These are phyloP conservation scores for Cynaeus angustus DNA, from an alignment of 2,888 invertebrate genomes.

Conservation along the genomic window DNA sequence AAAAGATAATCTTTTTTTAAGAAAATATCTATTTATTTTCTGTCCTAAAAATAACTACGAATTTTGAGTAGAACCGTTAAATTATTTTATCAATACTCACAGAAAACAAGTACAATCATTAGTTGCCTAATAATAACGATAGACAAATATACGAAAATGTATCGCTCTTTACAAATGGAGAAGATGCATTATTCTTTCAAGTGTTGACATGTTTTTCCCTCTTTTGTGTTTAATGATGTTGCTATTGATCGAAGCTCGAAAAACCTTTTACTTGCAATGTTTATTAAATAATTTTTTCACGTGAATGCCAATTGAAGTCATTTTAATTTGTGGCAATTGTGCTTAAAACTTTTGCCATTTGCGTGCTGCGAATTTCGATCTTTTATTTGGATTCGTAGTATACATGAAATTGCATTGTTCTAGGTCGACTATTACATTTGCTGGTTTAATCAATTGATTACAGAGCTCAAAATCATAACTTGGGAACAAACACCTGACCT, in stretches of 20 bases:
- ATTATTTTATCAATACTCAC: background rate
- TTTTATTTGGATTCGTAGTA: slow-evolving; percentile 42
- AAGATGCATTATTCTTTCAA: background rate
- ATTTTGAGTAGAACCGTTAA: too few relatives aligned
- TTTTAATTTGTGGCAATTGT: slow-evolving; percentile 25
- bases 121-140: background rate
- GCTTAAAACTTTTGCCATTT: slow-evolving; percentile 42
- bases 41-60: background rate
- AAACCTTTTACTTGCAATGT: background rate
- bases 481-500: slow-evolving; percentile 57
- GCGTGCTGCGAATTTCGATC: slow-evolving; percentile 44
- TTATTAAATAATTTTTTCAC: background rate
- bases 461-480: slow-evolving; percentile 52
- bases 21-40: too few relatives aligned
- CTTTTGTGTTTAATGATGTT: background rate
- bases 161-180: background rate
- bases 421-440: slow-evolving; percentile 55
- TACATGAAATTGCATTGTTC: slow-evolving; percentile 56
- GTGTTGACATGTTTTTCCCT: background rate
- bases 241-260: background rate
- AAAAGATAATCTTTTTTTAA: too few relatives aligned
- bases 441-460: slow-evolving; percentile 56
- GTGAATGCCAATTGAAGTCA: background rate
- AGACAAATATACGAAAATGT: background rate
- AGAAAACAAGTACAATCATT: background rate